Evolutionary conservation across 30 jellyfish, hydroid and myxozoan genomes (phyloP).

Genomic region (Hydractinia echinata): DNA sequence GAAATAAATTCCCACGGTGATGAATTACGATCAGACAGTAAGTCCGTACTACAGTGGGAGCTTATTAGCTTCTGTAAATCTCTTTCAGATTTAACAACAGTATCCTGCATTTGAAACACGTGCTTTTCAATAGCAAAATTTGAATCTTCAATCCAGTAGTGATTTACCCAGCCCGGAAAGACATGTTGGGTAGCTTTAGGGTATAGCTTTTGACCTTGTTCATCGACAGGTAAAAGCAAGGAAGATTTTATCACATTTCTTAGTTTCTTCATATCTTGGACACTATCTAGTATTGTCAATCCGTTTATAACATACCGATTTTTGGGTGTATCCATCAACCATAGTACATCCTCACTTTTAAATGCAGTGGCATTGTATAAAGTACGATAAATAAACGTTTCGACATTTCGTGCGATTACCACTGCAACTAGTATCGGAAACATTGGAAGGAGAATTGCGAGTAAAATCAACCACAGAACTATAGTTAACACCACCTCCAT

Average conservation of each 20-base stretch:
- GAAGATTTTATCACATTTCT: constrained; percentile 15
- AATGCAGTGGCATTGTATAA: constrained; percentile 44
- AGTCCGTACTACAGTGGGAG: constrained; percentile 35
- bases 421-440: background rate
- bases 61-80: constrained; percentile 34
- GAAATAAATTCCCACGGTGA: constrained; percentile 78
- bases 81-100: constrained; percentile 23
- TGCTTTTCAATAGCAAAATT: constrained; percentile 45
- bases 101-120: constrained; percentile 43
- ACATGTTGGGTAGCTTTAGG: constrained; percentile 33
- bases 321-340: constrained; percentile 58
- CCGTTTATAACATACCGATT: constrained; percentile 68
- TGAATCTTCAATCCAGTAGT: constrained; percentile 58
- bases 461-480: background rate
- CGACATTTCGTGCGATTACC: background rate
- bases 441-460: background rate
- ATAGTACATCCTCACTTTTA: constrained; percentile 49
- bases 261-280: constrained; percentile 28
- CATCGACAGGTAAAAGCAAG: constrained; percentile 23
- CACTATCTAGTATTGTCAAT: constrained; percentile 40
- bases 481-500: background rate
- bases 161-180: constrained; percentile 42
- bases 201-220: constrained; percentile 27
- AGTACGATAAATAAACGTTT: constrained; percentile 23
- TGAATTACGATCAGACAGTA: constrained; percentile 7